Evolutionary conservation across 2,113 vertebrate species (phyloP), one percentile per base, ranked within the genome.

Genomic region (Antigone vipio): DNA sequence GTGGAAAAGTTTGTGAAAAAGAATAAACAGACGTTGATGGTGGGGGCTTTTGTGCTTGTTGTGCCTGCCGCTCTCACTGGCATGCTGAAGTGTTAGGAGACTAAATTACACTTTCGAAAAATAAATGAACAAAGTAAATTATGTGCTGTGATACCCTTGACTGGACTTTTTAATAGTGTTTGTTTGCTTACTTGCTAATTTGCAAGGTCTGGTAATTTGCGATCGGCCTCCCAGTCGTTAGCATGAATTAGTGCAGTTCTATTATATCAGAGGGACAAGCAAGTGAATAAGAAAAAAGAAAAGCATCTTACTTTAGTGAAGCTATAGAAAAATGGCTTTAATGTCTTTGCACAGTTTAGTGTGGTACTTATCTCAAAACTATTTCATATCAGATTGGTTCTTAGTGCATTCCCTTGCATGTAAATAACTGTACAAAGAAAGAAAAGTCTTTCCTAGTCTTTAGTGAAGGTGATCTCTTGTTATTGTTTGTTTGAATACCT

Each of bases 151-250:
- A 81, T 92, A 88, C 85, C 82, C 88, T 92, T 93, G 93, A 32
- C 85, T 92, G 63, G 74, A 13, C 47, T 94, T 83, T 93, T 79
- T 83, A 97, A 94, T 85, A 72, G 84, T 5, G 8, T 92, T 91
- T 94, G 85, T 89, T 97, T 95, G 56, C 88, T 93, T 88, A n/a
- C 77, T 94, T 92, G 75, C 44, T 94, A 79, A 91, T 97, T 96
- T 97, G 89, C 94, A 96, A 89, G 85, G 85, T 96, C 93, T 92
- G 69, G 56, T 90, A 79, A 88, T 92, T 95, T 91, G 73, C 5
- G 11, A 86, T 85, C 15, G 11, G 81, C 67, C 73, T 93, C 45
- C 49, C 45, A 64, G 89, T 92, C 3, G 26, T 92, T 83, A 90
- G 78, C 0, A 29, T 75, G 85, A 96, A 94, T 97, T 93, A 88